phyloP scores from a whole-genome alignment of 2,888 invertebrate genomes.

The Danaus chrysippus region DNA sequence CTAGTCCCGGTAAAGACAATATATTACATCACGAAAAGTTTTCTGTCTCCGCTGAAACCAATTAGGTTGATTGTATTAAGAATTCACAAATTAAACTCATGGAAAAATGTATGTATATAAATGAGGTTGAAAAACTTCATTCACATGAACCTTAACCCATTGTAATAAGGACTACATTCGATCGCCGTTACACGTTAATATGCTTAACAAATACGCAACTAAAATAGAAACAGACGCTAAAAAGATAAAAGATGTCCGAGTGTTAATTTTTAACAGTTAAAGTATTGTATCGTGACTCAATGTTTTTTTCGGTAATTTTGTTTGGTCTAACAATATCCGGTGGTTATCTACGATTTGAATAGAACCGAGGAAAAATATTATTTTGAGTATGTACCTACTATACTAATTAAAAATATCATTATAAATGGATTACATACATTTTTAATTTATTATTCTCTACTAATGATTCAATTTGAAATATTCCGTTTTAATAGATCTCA shows the following conservation, averaged over 20 bases:
- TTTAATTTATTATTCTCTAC: no score
- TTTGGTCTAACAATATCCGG: background rate
- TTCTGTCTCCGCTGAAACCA: no score
- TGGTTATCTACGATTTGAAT: background rate
- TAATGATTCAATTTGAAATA: no score
- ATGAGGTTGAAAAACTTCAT: background rate
- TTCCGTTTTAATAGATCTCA: no score
- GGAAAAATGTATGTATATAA: background rate
- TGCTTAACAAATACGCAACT: constrained; percentile 30
- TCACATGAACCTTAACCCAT: background rate
- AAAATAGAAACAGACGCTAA: constrained; percentile 51
- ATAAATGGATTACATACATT: no score
- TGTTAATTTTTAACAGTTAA: constrained; percentile 56
- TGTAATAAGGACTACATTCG: constrained; percentile 16
- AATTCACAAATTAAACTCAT: constrained; percentile 20
- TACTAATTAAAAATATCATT: no score
- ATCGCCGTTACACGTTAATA: constrained; percentile 4
- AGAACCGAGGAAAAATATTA: no score
- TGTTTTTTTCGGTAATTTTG: constrained; percentile 17
- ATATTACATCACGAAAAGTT: no score
- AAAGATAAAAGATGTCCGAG: constrained; percentile 58
- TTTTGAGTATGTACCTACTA: no score
- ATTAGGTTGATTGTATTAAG: no score
- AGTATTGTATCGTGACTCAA: constrained; percentile 23
- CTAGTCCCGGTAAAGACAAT: no score